phyloP scores from a whole-genome alignment of 2,113 vertebrate genomes.

The Bos taurus region DNA sequence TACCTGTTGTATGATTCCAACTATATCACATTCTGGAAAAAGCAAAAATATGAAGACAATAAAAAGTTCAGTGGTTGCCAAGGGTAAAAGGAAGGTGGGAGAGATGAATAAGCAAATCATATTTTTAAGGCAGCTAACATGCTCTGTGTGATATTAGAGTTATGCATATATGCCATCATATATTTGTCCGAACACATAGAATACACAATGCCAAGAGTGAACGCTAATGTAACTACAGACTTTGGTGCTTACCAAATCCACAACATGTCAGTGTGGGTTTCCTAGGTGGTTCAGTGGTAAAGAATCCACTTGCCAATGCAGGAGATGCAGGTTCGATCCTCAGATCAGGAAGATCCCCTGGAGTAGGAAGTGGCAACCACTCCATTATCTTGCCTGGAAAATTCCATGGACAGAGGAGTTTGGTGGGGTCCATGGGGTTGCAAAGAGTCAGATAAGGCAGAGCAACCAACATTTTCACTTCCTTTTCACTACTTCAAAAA shows the following conservation, averaged over 20 bases:
- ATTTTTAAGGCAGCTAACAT: not conserved
- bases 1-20: not conserved
- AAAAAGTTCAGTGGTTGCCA: not conserved
- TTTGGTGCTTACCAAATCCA: not conserved
- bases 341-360: not conserved
- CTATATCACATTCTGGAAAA: not conserved
- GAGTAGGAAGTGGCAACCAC: not conserved
- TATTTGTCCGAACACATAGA: not conserved
- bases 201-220: not conserved
- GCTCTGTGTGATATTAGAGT: not conserved
- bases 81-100: not conserved
- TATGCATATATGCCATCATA: not conserved
- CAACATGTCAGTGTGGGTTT: not conserved
- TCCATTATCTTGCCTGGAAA: not conserved
- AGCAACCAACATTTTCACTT: not conserved
- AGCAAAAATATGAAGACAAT: not conserved
- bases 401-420: not conserved
- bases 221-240: not conserved
- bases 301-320: not conserved
- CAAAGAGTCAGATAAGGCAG: not conserved
- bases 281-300: not conserved
- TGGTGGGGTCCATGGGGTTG: not conserved
- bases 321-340: fast-evolving
- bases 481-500: not conserved
- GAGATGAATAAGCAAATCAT: not conserved